A percentile compares a stretch with the other conserved stretches of the same genome.
Evolutionary conservation across 2,113 vertebrate species (phyloP).

Genomic region (Scolopax mira): DNA sequence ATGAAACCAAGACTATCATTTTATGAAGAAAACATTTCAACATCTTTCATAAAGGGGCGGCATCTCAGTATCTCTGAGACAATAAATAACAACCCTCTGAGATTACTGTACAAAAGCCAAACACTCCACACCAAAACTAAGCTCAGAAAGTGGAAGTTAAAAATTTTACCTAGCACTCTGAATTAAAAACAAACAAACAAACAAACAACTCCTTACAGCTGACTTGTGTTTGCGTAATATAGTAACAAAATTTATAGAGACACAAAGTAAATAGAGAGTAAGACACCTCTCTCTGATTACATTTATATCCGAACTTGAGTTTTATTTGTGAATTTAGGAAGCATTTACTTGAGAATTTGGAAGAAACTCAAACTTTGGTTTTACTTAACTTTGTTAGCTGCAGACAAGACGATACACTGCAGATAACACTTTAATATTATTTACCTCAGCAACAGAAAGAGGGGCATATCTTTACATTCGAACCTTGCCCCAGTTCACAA

Average conservation of each 20-base stretch:
- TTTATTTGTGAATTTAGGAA: not conserved
- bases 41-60: not conserved
- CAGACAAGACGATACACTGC: not conserved
- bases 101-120: not conserved
- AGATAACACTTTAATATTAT: not conserved
- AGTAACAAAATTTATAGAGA: not conserved
- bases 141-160: not conserved
- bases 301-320: not conserved
- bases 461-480: not conserved
- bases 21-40: not conserved
- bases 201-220: not conserved
- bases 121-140: not conserved
- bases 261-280: not conserved
- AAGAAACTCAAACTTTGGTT: not conserved
- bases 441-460: not conserved
- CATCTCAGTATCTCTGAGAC: not conserved
- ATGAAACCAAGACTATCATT: not conserved
- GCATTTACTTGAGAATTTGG: not conserved
- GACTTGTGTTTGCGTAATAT: not conserved
- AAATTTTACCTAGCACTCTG: not conserved
- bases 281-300: not conserved
- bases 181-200: not conserved
- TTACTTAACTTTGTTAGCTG: not conserved
- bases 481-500: not conserved
- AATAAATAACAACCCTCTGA: not conserved